These are phyloP conservation scores for Bombycilla garrulus DNA, from an alignment of 2,113 vertebrate species.

Conservation along the genomic window DNA sequence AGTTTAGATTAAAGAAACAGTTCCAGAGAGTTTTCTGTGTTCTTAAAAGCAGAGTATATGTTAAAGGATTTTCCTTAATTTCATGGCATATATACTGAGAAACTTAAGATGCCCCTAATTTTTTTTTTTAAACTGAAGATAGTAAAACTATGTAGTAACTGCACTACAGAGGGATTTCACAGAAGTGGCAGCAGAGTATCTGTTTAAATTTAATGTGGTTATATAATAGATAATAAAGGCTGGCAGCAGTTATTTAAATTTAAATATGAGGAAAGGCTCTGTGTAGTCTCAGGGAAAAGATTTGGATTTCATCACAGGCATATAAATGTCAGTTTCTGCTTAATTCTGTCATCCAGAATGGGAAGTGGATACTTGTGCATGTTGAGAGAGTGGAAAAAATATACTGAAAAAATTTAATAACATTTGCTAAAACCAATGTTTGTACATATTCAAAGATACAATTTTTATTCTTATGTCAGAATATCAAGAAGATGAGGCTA, in stretches of 20 bases:
- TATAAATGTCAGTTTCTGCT: not conserved
- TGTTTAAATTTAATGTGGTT: slow-evolving; percentile 23
- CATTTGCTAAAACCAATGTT: not conserved
- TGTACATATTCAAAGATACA: not conserved
- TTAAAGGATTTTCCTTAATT: not conserved
- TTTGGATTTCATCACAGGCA: slow-evolving; percentile 7
- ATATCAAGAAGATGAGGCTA: not conserved
- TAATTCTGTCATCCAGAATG: not conserved
- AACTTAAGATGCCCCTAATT: not conserved
- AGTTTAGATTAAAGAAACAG: not conserved
- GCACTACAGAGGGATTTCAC: not conserved
- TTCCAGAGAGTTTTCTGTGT: not conserved
- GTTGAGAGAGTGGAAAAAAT: not conserved
- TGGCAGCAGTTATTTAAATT: slow-evolving; percentile 20
- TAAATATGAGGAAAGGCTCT: not conserved
- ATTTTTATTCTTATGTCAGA: not conserved
- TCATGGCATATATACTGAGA: not conserved
- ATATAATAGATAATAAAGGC: slow-evolving; percentile 12
- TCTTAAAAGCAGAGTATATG: not conserved
- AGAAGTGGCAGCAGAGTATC: not conserved
- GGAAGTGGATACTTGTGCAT: not conserved
- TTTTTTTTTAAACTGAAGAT: not conserved
- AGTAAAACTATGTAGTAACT: not conserved
- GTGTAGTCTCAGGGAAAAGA: not conserved
- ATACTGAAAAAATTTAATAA: not conserved